A percentile compares a stretch with the other conserved stretches of the same genome.
Conservation (phyloP, 2,797 vertebrate genomes). For the Pteropus rufus region DNA sequence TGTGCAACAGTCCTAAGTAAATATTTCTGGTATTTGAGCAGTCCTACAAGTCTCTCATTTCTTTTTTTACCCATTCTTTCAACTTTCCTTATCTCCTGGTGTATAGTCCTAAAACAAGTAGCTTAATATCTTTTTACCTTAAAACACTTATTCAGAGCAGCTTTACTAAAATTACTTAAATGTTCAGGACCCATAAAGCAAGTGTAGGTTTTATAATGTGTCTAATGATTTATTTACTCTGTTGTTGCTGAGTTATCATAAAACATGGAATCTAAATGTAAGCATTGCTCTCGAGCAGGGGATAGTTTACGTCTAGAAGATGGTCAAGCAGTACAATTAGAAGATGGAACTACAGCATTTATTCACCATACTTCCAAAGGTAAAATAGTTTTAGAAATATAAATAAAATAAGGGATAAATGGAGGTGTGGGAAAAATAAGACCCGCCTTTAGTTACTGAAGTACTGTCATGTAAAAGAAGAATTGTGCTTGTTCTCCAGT, state of each 20-base stretch:
- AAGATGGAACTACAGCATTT: conserved; percentile 98
- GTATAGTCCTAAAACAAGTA: conserved; percentile 23
- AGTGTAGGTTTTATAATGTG: not conserved
- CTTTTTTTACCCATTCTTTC: not conserved
- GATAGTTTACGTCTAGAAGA: conserved; percentile 96
- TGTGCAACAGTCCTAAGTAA: not conserved
- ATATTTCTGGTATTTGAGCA: not conserved
- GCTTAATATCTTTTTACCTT: not conserved
- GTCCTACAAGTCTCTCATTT: not conserved
- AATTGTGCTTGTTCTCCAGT: not conserved
- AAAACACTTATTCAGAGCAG: not conserved
- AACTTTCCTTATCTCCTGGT: not conserved
- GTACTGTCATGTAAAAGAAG: not conserved
- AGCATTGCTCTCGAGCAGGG: conserved; percentile 82
- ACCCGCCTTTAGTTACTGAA: not conserved
- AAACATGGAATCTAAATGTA: conserved; percentile 69
- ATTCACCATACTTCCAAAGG: conserved; percentile 98
- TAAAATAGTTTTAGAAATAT: conserved; percentile 74
- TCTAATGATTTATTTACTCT: not conserved
- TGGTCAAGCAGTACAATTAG: conserved; percentile 97
- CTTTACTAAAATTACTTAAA: conserved; percentile 39
- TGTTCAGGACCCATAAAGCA: conserved; percentile 23
- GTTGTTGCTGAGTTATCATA: not conserved
- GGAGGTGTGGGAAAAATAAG: not conserved
- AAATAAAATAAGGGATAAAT: not conserved